A percentile compares a stretch with the other conserved stretches of the same genome.
Conservation (phyloP, 2,888 invertebrate species). For the Drosophila anceps region DNA sequence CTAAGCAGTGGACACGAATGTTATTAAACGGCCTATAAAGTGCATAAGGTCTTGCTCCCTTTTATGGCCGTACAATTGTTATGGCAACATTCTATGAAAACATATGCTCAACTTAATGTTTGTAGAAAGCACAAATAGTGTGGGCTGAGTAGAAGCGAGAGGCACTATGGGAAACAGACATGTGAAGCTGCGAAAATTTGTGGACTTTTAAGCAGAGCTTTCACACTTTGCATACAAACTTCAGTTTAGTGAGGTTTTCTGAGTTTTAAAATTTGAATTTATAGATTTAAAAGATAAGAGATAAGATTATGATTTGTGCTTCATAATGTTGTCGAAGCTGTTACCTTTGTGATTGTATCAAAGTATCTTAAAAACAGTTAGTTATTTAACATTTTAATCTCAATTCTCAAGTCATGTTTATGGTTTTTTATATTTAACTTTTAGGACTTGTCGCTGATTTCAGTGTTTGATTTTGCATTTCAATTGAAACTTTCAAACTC, state of each 20-base stretch:
- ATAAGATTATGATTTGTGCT: no score
- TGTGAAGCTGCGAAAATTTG: not conserved
- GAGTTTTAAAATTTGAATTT: no score
- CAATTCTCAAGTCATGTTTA: not conserved
- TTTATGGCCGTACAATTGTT: conserved; percentile 21
- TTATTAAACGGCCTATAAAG: conserved; percentile 47
- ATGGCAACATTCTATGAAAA: conserved; percentile 1
- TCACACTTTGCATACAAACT: not conserved
- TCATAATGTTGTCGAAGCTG: no score
- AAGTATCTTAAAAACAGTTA: no score
- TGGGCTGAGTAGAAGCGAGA: not conserved
- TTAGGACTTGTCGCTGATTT: not conserved
- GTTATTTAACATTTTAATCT: not conserved
- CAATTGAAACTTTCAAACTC: conserved; percentile 5
- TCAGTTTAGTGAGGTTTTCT: not conserved
- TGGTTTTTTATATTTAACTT: not conserved
- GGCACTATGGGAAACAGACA: not conserved
- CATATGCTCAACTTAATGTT: conserved; percentile 11
- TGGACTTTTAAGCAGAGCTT: not conserved
- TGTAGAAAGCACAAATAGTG: not conserved
- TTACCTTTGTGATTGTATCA: no score
- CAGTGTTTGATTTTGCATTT: not conserved
- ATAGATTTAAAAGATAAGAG: no score
- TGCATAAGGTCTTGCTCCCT: conserved; percentile 22
- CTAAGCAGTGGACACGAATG: conserved; percentile 37